Evolutionary conservation across 2,797 vertebrate species (phyloP).

Genomic region (Alectoris magna): DNA sequence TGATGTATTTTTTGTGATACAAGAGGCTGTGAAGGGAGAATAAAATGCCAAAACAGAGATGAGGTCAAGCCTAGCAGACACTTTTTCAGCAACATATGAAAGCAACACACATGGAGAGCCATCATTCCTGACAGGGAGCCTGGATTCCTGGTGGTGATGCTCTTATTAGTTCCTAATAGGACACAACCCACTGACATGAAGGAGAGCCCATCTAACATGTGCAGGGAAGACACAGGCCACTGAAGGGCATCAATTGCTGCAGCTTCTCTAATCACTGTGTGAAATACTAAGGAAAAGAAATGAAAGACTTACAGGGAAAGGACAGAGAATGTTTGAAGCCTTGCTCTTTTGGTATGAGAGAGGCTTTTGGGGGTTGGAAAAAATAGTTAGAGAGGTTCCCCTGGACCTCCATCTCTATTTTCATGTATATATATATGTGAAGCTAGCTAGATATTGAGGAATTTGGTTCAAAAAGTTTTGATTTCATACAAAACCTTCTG

Average conservation of each 20-base stretch:
- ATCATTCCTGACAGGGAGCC: conserved; percentile 32
- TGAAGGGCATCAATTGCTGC: neutral
- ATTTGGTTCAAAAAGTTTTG: neutral
- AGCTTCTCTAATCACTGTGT: neutral
- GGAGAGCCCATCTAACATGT: neutral
- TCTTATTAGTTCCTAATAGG: conserved; percentile 29
- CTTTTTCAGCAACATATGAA: neutral
- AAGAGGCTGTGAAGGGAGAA: neutral
- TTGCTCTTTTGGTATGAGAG: neutral
- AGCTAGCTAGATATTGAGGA: neutral
- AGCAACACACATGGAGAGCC: neutral
- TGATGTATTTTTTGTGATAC: neutral
- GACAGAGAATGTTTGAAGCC: neutral
- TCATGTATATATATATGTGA: neutral
- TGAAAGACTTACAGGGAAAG: conserved; percentile 5
- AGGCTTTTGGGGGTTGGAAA: neutral
- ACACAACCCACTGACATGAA: neutral
- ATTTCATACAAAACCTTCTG: neutral
- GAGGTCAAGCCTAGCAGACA: conserved; percentile 31
- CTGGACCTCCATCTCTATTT: neutral
- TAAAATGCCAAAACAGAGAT: neutral
- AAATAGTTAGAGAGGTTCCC: neutral
- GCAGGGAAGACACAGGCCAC: neutral
- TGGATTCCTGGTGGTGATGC: neutral
- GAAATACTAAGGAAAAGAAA: neutral